These are phyloP conservation scores for Galeopsomyia nigrocyanea DNA, from an alignment of 2,888 invertebrate species.

Conservation along the genomic window DNA sequence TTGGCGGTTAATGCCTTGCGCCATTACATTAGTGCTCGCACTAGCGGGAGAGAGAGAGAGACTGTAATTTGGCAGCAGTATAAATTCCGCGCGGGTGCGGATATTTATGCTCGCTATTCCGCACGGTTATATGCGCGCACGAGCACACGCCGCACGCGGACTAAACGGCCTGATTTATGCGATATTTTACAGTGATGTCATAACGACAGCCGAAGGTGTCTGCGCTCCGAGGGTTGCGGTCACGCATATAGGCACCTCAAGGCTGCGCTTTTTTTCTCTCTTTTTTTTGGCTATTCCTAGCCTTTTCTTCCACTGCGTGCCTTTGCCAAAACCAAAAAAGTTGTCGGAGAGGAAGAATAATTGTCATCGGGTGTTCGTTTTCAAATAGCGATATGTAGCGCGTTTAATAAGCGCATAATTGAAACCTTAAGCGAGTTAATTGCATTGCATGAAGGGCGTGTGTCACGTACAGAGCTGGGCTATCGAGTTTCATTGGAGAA, in stretches of 20 bases:
- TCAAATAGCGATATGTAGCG: no score
- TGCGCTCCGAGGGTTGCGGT: background rate
- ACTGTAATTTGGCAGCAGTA: slow-evolving; percentile 68
- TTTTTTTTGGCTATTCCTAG: no score
- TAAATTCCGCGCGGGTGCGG: slow-evolving; percentile 58
- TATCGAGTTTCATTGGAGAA: no score
- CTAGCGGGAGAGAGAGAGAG: slow-evolving; percentile 56
- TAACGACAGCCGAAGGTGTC: slow-evolving; percentile 50
- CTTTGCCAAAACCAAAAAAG: no score
- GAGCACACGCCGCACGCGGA: slow-evolving; percentile 51
- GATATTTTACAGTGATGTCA: slow-evolving; percentile 56
- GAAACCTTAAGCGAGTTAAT: no score
- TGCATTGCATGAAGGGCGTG: no score
- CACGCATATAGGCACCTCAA: background rate
- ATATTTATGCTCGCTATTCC: slow-evolving; percentile 65
- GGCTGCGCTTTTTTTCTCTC: no score
- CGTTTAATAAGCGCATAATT: no score
- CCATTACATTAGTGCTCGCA: slow-evolving; percentile 61
- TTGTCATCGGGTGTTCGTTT: no score
- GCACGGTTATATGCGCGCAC: slow-evolving; percentile 43
- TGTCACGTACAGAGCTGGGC: no score
- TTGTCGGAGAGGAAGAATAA: no score
- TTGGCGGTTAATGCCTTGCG: slow-evolving; percentile 62
- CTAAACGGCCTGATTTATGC: slow-evolving; percentile 66
- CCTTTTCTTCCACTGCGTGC: no score